Percentiles rank a stretch among this genome's conserved stretches.
Evolutionary conservation across 2,797 vertebrate species (phyloP).

Genomic region (Semotilus atromaculatus): DNA sequence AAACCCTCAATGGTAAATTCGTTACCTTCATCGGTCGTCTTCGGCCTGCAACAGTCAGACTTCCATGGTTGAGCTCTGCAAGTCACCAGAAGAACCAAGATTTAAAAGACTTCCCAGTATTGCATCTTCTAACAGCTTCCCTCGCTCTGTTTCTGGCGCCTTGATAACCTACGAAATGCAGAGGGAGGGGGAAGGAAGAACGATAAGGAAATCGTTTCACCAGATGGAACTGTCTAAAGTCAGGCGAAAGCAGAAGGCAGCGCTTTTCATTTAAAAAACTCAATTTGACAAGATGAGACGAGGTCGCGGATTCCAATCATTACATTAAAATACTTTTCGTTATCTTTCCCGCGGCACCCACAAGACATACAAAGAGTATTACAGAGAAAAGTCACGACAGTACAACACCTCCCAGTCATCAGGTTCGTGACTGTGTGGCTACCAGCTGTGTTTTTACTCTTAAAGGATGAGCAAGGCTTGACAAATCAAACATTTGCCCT

Average conservation of each 20-base stretch:
- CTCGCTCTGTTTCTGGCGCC: constrained; percentile 49
- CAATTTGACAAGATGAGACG: constrained; percentile 33
- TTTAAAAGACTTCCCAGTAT: constrained; percentile 5
- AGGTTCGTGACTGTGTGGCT: not conserved
- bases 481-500: constrained; percentile 48
- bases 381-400: not conserved
- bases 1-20: not conserved
- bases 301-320: constrained; percentile 31
- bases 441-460: constrained; percentile 30
- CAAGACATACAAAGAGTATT: not conserved
- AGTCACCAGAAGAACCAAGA: not conserved
- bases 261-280: constrained; percentile 36
- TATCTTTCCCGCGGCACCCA: not conserved
- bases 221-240: constrained; percentile 45
- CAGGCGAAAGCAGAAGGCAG: constrained; percentile 13
- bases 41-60: not conserved
- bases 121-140: not conserved
- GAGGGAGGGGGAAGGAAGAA: constrained; percentile 10
- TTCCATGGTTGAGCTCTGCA: constrained; percentile 14
- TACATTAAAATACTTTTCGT: constrained; percentile 29
- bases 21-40: constrained; percentile 43
- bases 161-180: constrained; percentile 56
- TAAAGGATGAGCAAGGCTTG: constrained; percentile 32
- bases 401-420: constrained; percentile 11
- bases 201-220: constrained; percentile 39